Evolutionary conservation across 2,113 vertebrate genomes (phyloP).

Genomic region (Miniopterus natalensis): DNA sequence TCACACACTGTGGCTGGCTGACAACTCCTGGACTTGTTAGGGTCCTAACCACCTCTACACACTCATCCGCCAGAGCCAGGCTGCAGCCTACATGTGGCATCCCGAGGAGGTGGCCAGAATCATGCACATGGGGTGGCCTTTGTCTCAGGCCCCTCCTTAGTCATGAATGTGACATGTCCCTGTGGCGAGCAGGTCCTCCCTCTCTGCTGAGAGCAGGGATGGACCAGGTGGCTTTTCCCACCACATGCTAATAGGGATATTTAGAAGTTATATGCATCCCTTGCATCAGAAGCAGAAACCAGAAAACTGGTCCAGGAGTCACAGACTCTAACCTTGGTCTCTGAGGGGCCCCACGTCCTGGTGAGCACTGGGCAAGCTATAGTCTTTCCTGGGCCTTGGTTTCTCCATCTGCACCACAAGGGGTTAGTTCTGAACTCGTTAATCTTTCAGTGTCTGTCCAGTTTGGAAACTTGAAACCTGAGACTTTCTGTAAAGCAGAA

Average conservation of each 20-base stretch:
- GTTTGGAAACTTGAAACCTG: not conserved
- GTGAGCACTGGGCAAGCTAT: fast-evolving
- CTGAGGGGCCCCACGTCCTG: not conserved
- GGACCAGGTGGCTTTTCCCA: not conserved
- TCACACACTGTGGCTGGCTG: not conserved
- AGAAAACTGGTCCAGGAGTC: not conserved
- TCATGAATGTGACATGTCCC: not conserved
- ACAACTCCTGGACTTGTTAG: not conserved
- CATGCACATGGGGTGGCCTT: not conserved
- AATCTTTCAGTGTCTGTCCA: not conserved
- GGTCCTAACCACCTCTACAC: not conserved
- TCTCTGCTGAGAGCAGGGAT: not conserved
- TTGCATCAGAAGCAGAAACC: not conserved
- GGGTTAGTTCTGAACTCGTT: not conserved
- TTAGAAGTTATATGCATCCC: not conserved
- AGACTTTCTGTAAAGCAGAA: not conserved
- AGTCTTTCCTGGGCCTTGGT: not conserved
- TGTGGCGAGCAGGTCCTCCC: not conserved
- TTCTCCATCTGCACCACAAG: not conserved
- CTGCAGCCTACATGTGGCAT: fast-evolving
- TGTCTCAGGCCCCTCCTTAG: not conserved
- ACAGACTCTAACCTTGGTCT: not conserved
- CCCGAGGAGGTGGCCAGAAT: not conserved
- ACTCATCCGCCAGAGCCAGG: not conserved
- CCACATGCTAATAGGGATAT: not conserved